Evolutionary conservation across 2,797 vertebrate genomes (phyloP).

Genomic region (Pseudocheirus occidentalis): DNA sequence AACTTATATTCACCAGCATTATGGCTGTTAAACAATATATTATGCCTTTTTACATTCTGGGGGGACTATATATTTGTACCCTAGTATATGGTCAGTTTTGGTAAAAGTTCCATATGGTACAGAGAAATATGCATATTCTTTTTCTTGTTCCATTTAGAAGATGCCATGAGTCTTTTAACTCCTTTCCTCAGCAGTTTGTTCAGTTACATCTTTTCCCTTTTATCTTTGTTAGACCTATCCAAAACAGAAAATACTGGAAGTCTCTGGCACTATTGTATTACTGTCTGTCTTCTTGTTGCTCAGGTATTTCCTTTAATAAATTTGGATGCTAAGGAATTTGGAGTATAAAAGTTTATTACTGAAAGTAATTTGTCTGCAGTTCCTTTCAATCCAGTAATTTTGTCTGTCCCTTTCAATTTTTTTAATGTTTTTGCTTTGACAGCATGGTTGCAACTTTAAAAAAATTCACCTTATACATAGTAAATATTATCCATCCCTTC

Average conservation of each 20-base stretch:
- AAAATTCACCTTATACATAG: neutral
- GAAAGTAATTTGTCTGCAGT: neutral
- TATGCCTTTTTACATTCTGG: no score
- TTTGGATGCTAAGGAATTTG: neutral
- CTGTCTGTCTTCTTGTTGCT: neutral
- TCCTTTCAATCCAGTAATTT: neutral
- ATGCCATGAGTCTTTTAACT: neutral
- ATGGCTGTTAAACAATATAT: neutral
- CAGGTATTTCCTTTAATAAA: neutral
- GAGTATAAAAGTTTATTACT: neutral
- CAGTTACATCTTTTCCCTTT: neutral
- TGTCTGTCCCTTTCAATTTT: neutral
- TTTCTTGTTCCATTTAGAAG: neutral
- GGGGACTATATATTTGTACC: neutral
- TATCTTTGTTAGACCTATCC: neutral
- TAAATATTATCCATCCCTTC: neutral
- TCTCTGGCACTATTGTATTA: neutral
- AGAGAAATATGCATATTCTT: neutral
- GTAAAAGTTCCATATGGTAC: neutral
- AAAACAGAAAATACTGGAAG: neutral
- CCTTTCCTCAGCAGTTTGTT: neutral
- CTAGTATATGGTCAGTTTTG: neutral
- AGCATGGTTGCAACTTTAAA: neutral
- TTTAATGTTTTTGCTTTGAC: neutral
- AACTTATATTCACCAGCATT: neutral